Base-by-base conservation (phyloP, 2,888 invertebrate species). In the Caenorhabditis zanzibari region DNA sequence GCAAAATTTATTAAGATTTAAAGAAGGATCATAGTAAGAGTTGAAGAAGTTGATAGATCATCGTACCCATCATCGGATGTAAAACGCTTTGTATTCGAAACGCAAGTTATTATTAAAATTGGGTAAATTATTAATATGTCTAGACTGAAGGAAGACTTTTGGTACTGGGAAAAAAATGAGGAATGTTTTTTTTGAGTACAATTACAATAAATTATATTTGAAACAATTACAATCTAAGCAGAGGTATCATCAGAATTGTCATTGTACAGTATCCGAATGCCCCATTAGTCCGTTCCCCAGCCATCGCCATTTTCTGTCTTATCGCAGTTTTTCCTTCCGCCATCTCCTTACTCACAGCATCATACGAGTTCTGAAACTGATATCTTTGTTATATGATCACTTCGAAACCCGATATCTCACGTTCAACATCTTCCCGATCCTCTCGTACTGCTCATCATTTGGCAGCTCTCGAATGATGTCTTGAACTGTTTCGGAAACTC, bases 371-470 rank as follows among this genome's bases (percentile, higher is more conserved):
- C 84, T 84, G 76, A 28, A 77, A 80, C 22, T 28, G 59, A 80
- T 69, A 64, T 58, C 59, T 56, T 44, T 32, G 44, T 47, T 32
- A 28, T 22, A 44, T 35, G 61, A 47, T 61, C 28, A 28, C 12
- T 47, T 47, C 28, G 76, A 68, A 71, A 74, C 19, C 7, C 7
- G 58, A 74, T 79, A 73, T 52, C 77, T 74, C 75, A 84, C 84
- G 59, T 80, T 81, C 47, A 84, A 28, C 80, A 84, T 81, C 47
- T 81, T 84, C 7, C 84, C 84, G 24, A 84, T 83, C 24, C 83
- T 63, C 47, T 80, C 80, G 38, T 72, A 77, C 24, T 77, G 74
- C 54, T 83, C 79, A 54, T 83, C 83, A 49, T 79, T 83, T 28
- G 83, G 83, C 59, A 79, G 71, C 52, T 79, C 79, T 22, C 79